These are phyloP conservation scores for Perithous albicinctus DNA, from an alignment of 2,888 invertebrate species.

Conservation along the genomic window DNA sequence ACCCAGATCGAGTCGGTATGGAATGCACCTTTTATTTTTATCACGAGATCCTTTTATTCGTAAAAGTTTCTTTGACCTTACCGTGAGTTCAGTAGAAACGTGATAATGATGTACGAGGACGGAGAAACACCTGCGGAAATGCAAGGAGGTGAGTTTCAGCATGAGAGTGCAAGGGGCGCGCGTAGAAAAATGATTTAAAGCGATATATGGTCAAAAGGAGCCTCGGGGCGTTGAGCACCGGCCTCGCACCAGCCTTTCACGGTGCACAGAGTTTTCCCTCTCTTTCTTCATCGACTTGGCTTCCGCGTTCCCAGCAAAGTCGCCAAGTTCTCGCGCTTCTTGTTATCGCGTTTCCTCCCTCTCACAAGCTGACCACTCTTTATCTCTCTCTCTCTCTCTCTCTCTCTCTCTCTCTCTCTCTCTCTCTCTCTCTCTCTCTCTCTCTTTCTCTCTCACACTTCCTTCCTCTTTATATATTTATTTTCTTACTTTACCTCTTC, in stretches of 20 bases:
- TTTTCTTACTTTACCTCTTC: slow-evolving; percentile 56
- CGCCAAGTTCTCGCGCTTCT: slow-evolving; percentile 55
- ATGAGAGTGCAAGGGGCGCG: slow-evolving; percentile 19
- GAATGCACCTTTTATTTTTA: not conserved
- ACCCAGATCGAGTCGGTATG: no score
- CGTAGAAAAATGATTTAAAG: slow-evolving; percentile 55
- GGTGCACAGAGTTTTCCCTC: slow-evolving; percentile 51
- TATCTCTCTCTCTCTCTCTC: slow-evolving; percentile 29
- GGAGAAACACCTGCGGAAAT: slow-evolving; percentile 31
- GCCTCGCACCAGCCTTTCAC: slow-evolving; percentile 53
- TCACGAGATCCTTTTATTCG: not conserved
- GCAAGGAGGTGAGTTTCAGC: not conserved
- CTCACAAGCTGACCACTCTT: slow-evolving; percentile 26
- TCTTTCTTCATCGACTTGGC: slow-evolving; percentile 44
- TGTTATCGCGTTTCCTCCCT: slow-evolving; percentile 37
- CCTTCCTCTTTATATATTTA: slow-evolving; percentile 56
- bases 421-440: slow-evolving; percentile 50
- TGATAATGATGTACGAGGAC: not conserved
- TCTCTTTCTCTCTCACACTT: slow-evolving; percentile 44
- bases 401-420: slow-evolving; percentile 27
- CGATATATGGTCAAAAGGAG: slow-evolving; percentile 65
- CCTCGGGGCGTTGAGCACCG: slow-evolving; percentile 19
- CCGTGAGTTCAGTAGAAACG: not conserved
- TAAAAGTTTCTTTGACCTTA: slow-evolving; percentile 16
- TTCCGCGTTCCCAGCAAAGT: slow-evolving; percentile 66